Base-by-base conservation (phyloP, 2,797 vertebrate species). In the Harpagifer antarcticus region DNA sequence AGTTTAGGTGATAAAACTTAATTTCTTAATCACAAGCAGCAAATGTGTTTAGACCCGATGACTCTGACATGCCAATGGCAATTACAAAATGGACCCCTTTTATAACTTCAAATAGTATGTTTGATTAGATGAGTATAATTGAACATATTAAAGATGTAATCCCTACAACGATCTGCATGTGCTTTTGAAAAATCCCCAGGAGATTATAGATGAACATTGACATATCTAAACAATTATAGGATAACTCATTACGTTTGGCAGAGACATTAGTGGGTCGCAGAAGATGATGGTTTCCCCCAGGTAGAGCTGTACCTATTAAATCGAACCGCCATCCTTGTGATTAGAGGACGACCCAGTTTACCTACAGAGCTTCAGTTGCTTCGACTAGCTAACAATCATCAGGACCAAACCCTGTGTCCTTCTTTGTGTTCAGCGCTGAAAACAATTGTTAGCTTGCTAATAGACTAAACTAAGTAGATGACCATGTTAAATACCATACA, bases 141-240 rank as follows among this genome's bases (percentile, higher is more conserved):
- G 43, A 50, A 23, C 11, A 43, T 16, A 42, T 42, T 48, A 58
- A 23, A 20, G 45, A 23, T 49, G 42, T 13, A 14, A 57, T 62
- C 20, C 52, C 9, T 40, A 74, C 47, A 75, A 40, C 42, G 63
- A 45, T 49, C 42, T 33, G 17, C 20, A 19, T 23, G 61, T 19
- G 19, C 15, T 61, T 66, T 47, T n/a, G 33, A 37, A 37, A 64
- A 33, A 55, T 73, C 40, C 9, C 23, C 15, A n/a, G 45, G 23
- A 54, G 40, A 27, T 52, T 9, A 23, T 5, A 14, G 6, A 17
- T 27, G 15, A 7, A 45, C 16, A 53, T 15, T 33, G 49, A 70
- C 54, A 20, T 67, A 62, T 60, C 27, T 58, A 9, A 58, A 17
- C 14, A 57, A 31, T 37, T 61, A 47, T 14, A 43, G 48, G 20